Percentiles rank a stretch among this genome's conserved stretches.
These are phyloP conservation scores for Myotis findleyi DNA, from an alignment of 2,797 vertebrate species.

Conservation along the genomic window DNA sequence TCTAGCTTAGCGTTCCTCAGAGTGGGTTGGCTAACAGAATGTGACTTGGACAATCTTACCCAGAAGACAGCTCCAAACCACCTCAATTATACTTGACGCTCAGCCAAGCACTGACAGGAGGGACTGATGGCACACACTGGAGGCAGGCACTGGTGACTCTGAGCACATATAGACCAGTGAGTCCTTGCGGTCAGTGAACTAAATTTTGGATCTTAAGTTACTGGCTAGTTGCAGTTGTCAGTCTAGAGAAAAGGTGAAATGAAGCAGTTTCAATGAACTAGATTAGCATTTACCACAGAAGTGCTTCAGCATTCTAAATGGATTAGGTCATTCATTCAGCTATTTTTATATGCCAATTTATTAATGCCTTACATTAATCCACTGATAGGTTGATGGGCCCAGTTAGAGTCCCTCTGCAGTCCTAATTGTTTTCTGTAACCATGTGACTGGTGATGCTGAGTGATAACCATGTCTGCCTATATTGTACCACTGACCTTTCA, in stretches of 20 bases:
- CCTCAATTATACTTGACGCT: background rate
- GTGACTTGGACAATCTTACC: background rate
- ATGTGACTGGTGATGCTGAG: constrained; percentile 76
- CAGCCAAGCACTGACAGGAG: background rate
- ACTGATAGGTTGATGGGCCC: constrained; percentile 83
- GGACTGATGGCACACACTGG: background rate
- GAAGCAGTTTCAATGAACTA: constrained; percentile 41
- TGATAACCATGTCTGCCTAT: constrained; percentile 82
- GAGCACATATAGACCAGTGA: background rate
- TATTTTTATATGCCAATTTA: constrained; percentile 84
- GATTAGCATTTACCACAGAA: constrained; percentile 79
- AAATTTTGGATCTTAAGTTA: constrained; percentile 48
- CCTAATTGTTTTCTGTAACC: constrained; percentile 69
- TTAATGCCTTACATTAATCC: constrained; percentile 88
- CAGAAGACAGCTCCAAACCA: background rate
- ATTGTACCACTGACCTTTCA: constrained; percentile 82
- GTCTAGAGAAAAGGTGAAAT: constrained; percentile 41
- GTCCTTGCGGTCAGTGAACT: background rate
- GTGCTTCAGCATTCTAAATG: constrained; percentile 86
- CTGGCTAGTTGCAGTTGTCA: constrained; percentile 47
- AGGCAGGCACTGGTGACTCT: background rate
- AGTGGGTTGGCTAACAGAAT: background rate
- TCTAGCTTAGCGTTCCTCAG: background rate
- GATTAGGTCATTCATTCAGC: constrained; percentile 71
- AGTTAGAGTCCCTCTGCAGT: constrained; percentile 79